These are phyloP conservation scores for Drosophila athabasca DNA, from an alignment of 1,140 invertebrate genomes.

Conservation along the genomic window DNA sequence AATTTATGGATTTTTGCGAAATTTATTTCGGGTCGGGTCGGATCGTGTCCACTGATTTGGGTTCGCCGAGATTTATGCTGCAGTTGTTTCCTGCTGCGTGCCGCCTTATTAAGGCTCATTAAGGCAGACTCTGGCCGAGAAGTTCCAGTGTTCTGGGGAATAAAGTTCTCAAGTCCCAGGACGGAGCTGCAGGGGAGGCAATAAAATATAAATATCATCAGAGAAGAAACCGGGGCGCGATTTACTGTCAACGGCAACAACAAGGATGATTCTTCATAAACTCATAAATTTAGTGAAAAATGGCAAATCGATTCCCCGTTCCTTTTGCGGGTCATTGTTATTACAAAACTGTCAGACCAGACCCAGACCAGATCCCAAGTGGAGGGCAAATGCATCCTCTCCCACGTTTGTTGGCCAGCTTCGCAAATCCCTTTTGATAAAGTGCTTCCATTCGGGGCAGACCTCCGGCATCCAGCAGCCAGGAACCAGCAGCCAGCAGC, in stretches of 20 bases:
- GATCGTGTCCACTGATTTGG: slow-evolving; percentile 50
- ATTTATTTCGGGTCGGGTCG: slow-evolving; percentile 65
- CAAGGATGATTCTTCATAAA: slow-evolving; percentile 56
- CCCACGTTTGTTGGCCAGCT: slow-evolving; percentile 6
- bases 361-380: background rate
- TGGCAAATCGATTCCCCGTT: slow-evolving; percentile 73
- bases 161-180: slow-evolving; percentile 35
- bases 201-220: slow-evolving; percentile 66
- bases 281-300: slow-evolving; percentile 79
- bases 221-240: slow-evolving; percentile 34
- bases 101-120: slow-evolving; percentile 67
- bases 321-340: slow-evolving; percentile 74
- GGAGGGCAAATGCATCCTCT: slow-evolving; percentile 34
- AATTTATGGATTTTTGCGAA: slow-evolving; percentile 67
- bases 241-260: slow-evolving; percentile 34
- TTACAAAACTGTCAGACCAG: slow-evolving; percentile 72
- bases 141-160: background rate
- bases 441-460: slow-evolving; percentile 55
- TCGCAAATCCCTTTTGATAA: slow-evolving; percentile 79
- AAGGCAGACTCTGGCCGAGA: slow-evolving; percentile 21
- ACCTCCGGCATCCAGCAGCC: slow-evolving; percentile 26
- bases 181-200: slow-evolving; percentile 21
- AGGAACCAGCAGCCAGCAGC: slow-evolving; percentile 9
- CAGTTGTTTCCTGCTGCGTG: slow-evolving; percentile 43
- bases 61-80: slow-evolving; percentile 74